These are phyloP conservation scores for Bothrops jararaca DNA, from an alignment of 2,113 vertebrate species.

Conservation along the genomic window DNA sequence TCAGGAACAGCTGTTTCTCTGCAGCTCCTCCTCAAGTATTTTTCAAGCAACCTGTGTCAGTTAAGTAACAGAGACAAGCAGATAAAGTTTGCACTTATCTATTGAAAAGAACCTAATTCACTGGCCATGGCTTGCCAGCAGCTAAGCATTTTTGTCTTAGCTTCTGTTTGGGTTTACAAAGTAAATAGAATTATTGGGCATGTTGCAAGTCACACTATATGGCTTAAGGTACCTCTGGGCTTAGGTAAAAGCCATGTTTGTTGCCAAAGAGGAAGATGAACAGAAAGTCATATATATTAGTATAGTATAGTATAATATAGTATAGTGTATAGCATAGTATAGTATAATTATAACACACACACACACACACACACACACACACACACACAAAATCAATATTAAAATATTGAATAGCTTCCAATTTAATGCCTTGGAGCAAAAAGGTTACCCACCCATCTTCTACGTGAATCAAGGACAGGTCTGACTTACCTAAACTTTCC, in stretches of 20 bases:
- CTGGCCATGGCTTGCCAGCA: too few species aligned
- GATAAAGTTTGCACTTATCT: not conserved
- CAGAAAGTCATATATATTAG: not conserved
- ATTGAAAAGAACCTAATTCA: not conserved
- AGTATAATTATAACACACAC: too few species aligned
- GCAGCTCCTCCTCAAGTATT: not conserved
- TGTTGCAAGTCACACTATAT: not conserved
- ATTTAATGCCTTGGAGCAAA: not conserved
- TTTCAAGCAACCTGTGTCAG: not conserved
- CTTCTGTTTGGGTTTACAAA: not conserved
- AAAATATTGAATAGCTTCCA: not conserved
- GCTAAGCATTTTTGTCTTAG: not conserved
- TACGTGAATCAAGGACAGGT: not conserved
- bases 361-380: too few species aligned
- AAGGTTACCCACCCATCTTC: not conserved
- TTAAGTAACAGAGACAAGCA: not conserved
- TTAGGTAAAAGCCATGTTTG: not conserved
- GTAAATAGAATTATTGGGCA: not conserved
- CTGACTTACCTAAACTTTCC: constrained; percentile 69
- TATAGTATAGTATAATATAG: too few species aligned
- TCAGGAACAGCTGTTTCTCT: not conserved
- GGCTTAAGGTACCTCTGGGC: not conserved
- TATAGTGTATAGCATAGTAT: too few species aligned
- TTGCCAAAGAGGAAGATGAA: not conserved
- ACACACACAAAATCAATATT: not conserved